phyloP scores from a whole-genome alignment of 2,888 invertebrate species.

The Sarcophaga rosellei region DNA sequence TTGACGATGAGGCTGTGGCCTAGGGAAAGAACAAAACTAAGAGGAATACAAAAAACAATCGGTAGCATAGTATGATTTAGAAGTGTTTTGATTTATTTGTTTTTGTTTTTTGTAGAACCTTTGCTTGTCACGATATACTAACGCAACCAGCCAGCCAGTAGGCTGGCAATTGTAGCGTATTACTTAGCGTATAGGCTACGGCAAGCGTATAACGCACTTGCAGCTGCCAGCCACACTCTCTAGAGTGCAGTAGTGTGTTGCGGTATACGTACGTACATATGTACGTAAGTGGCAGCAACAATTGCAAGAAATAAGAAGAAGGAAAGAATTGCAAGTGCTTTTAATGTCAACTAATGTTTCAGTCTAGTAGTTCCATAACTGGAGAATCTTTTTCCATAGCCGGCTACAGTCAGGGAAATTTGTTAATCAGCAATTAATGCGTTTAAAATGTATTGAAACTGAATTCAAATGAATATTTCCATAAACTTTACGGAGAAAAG shows the following conservation, averaged over 20 bases:
- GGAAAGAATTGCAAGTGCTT: slow-evolving; percentile 48
- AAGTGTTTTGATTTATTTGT: slow-evolving; percentile 67
- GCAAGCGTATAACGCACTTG: too few species aligned
- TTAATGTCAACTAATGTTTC: slow-evolving; percentile 68
- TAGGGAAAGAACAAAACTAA: slow-evolving; percentile 1
- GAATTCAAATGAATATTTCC: too few species aligned
- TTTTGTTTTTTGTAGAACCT: slow-evolving; percentile 41
- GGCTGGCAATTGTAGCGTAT: slow-evolving; percentile 49
- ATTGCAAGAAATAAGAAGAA: neutral
- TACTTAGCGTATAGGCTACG: neutral
- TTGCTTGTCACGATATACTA: slow-evolving; percentile 60
- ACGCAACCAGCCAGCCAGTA: slow-evolving; percentile 24
- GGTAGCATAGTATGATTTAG: slow-evolving; percentile 26
- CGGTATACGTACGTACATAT: too few species aligned
- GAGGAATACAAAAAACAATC: slow-evolving; percentile 12
- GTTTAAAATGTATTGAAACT: too few species aligned
- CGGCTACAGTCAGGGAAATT: slow-evolving; percentile 17
- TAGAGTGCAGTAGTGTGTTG: too few species aligned
- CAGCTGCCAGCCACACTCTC: too few species aligned
- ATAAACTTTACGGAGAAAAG: too few species aligned
- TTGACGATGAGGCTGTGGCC: slow-evolving; percentile 1
- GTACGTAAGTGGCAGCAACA: neutral
- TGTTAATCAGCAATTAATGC: neutral
- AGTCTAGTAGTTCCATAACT: slow-evolving; percentile 62
- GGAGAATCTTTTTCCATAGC: neutral